Conservation (phyloP, 1,140 invertebrate species). For the Ceratosolen fusciceps region DNA sequence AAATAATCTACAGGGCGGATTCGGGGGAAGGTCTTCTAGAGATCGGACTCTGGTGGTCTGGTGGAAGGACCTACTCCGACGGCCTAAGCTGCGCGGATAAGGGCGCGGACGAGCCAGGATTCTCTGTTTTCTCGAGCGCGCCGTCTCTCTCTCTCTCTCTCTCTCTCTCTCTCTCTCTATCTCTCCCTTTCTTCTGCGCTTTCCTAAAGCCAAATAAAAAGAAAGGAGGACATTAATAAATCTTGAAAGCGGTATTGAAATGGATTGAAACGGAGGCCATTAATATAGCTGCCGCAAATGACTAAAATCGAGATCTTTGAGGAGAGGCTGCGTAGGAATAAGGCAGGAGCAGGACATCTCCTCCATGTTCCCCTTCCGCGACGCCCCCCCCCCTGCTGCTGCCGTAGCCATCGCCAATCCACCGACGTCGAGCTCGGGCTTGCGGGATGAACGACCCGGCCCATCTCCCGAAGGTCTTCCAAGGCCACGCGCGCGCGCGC, state of each 20-base stretch:
- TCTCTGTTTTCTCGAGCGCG: neutral
- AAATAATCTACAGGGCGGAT: constrained; percentile 18
- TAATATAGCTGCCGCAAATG: constrained; percentile 43
- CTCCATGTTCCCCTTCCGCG: neutral
- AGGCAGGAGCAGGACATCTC: constrained; percentile 11
- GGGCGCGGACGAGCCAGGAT: constrained; percentile 17
- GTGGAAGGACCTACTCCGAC: too few relatives aligned
- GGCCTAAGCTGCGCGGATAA: too few relatives aligned
- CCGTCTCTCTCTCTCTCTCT: neutral
- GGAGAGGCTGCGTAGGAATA: constrained; percentile 29
- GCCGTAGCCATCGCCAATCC: too few relatives aligned
- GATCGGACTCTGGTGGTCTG: neutral
- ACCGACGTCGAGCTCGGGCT: neutral
- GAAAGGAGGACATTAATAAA: constrained; percentile 41
- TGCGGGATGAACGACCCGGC: constrained; percentile 43
- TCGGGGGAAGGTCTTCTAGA: constrained; percentile 1
- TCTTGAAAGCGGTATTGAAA: constrained; percentile 12
- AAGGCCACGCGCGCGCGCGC: constrained; percentile 42
- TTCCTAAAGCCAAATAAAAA: neutral
- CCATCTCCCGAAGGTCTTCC: constrained; percentile 46
- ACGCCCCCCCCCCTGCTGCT: too few relatives aligned
- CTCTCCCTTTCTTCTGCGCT: neutral
- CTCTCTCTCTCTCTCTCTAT: neutral
- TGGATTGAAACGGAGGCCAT: constrained; percentile 22
- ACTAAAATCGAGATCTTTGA: constrained; percentile 47